Evolutionary conservation across 2,888 invertebrate species (phyloP), one percentile per base, ranked within the genome.

Genomic region (Parasteatoda lunata): DNA sequence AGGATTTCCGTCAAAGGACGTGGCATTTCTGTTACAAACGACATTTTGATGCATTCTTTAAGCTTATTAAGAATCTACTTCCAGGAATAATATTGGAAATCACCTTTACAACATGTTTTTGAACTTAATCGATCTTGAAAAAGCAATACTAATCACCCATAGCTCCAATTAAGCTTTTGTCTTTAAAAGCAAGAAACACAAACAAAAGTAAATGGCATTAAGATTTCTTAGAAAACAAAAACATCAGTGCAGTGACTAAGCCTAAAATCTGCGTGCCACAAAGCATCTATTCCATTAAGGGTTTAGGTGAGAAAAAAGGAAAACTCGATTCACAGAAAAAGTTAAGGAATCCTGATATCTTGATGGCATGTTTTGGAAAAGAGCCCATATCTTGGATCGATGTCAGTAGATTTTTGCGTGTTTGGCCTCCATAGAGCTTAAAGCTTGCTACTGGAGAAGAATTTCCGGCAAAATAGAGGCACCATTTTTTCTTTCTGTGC

Each of bases 331-430:
- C 9, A 59, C 11, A 71, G 52, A 78, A 72, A 77, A 84, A 84
- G 73, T 73, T 72, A 76, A 71, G 49, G 54, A 51, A 49, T 66
- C 65, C 77, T 72, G 77, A 66, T 78, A 84, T 78, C 68, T 78
- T 84, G 77, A 78, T 84, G 84, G 84, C 78, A 84, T 69, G 84
- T 84, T 84, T 84, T 84, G 84, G 84, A 84, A 72, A 51, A 78
- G 84, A 78, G 84, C 84, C 84, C 84, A 84, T 48, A 78, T 59
- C 49, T 68, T 72, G 77, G 77, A 84, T 84, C 84, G 84, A 84
- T 84, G 68, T 30, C 72, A 65, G 51, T 51, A 59, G 68, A 49
- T 52, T 72, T 69, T 78, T 84, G 84, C 84, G 84, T 84, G 84
- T 51, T 72, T 72, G 78, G 69, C 84, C 84, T 73, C 84, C 78